Conservation (phyloP, 1,140 invertebrate species). For the Halyomorpha halys region DNA sequence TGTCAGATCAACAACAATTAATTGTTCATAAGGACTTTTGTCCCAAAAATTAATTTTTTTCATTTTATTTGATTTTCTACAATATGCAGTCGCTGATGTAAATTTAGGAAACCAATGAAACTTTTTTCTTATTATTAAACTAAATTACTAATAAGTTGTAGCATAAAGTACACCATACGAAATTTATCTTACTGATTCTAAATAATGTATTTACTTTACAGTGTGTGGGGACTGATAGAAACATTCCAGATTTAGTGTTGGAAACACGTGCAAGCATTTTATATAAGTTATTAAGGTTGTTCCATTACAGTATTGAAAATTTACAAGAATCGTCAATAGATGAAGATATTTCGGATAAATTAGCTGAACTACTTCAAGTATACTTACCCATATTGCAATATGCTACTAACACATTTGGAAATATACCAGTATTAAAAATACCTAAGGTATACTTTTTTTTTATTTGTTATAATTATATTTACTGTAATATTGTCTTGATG, state of each 20-base stretch:
- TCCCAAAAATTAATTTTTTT: too few relatives aligned
- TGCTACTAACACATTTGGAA: conserved; percentile 64
- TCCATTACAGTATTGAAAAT: conserved; percentile 62
- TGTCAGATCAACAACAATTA: too few relatives aligned
- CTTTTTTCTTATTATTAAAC: too few relatives aligned
- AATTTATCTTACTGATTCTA: neutral
- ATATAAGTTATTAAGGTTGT: conserved; percentile 60
- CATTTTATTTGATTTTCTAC: too few relatives aligned
- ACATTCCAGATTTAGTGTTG: conserved; percentile 67
- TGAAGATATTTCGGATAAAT: conserved; percentile 56
- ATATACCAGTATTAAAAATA: conserved; percentile 60
- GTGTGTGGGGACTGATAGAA: conserved; percentile 75
- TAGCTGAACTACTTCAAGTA: conserved; percentile 73
- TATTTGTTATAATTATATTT: neutral
- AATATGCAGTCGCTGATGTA: too few relatives aligned
- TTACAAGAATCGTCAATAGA: conserved; percentile 48
- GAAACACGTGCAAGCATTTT: conserved; percentile 60
- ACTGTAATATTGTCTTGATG: neutral
- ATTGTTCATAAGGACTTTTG: too few relatives aligned
- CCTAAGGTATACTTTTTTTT: conserved; percentile 53
- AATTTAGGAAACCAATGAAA: too few relatives aligned
- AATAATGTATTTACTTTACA: conserved; percentile 35
- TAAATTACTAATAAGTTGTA: too few relatives aligned
- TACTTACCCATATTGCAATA: conserved; percentile 69
- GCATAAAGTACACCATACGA: neutral